A percentile compares a stretch with the other conserved stretches of the same genome.
These are phyloP conservation scores for Merluccius polli DNA, from an alignment of 2,797 vertebrate genomes.

Conservation along the genomic window DNA sequence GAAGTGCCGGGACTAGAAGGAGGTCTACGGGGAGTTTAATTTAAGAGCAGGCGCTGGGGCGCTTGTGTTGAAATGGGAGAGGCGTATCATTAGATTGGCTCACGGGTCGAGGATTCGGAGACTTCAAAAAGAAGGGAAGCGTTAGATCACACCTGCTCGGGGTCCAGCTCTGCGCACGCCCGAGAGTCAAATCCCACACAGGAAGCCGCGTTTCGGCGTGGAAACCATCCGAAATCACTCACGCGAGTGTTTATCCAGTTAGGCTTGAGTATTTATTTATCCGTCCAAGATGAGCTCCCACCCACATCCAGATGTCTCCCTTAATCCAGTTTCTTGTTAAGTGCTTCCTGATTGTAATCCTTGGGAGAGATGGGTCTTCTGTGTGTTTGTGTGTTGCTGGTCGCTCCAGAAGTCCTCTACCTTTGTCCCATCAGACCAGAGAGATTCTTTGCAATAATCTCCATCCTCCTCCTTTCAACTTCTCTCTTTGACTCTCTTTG, in stretches of 20 bases:
- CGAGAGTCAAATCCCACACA: constrained; percentile 2
- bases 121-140: not conserved
- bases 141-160: constrained; percentile 39
- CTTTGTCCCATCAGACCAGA: constrained; percentile 34
- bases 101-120: not conserved
- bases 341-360: constrained; percentile 38
- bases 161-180: constrained; percentile 5
- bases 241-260: constrained; percentile 30
- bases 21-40: constrained; percentile 31
- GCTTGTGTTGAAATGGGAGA: constrained; percentile 33
- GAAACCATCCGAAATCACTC: constrained; percentile 2
- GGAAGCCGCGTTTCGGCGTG: constrained; percentile 11
- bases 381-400: constrained; percentile 27
- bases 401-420: not conserved
- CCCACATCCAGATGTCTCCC: constrained; percentile 56
- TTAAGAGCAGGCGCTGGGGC: constrained; percentile 50
- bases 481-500: not conserved
- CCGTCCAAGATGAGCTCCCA: constrained; percentile 19
- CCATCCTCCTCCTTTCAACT: constrained; percentile 25
- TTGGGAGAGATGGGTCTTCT: constrained; percentile 1
- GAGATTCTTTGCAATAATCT: constrained; percentile 46
- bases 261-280: constrained; percentile 32
- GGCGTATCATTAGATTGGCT: constrained; percentile 22
- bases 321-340: constrained; percentile 39
- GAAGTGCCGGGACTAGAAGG: constrained; percentile 43